Percentiles rank a stretch among this genome's conserved stretches.
These are phyloP conservation scores for Macroteleia sp. DNA, from an alignment of 2,888 invertebrate genomes.

Conservation along the genomic window DNA sequence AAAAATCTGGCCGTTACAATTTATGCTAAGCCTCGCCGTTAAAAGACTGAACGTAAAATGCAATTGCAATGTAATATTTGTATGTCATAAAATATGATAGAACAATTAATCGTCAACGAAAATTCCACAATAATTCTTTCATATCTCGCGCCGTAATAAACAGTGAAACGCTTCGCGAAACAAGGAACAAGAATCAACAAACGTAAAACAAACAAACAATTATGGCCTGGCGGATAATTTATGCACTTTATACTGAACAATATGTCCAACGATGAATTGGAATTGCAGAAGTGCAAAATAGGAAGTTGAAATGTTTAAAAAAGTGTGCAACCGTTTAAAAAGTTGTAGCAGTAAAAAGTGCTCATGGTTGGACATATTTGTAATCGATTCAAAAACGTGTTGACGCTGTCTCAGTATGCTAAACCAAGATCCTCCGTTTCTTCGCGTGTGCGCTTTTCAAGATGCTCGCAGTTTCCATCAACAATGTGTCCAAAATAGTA, in stretches of 20 bases:
- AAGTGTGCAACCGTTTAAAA: too few relatives aligned
- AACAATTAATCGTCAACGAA: slow-evolving; percentile 28
- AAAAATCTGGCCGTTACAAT: neutral
- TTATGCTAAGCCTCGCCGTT: slow-evolving; percentile 3
- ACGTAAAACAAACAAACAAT: slow-evolving; percentile 18
- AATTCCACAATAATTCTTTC: neutral
- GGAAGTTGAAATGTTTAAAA: too few relatives aligned
- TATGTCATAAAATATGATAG: slow-evolving; percentile 28
- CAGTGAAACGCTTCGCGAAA: slow-evolving; percentile 15
- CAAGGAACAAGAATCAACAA: slow-evolving; percentile 40
- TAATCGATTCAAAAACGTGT: neutral
- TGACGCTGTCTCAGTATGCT: slow-evolving; percentile 22
- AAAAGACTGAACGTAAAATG: slow-evolving; percentile 3
- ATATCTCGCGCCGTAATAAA: slow-evolving; percentile 34
- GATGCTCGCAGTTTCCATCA: slow-evolving; percentile 78
- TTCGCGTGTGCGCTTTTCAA: slow-evolving; percentile 79
- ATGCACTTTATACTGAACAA: too few relatives aligned
- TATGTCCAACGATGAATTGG: too few relatives aligned
- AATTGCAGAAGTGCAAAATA: too few relatives aligned
- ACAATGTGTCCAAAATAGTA: slow-evolving; percentile 78
- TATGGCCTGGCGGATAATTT: neutral
- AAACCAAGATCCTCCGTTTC: slow-evolving; percentile 74
- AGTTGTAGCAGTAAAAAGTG: too few relatives aligned
- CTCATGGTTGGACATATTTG: neutral
- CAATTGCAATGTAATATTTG: too few relatives aligned